Evolutionary conservation across 1,140 invertebrate genomes (phyloP), one percentile per base, ranked within the genome.

Genomic region (Trichonephila clavipes): DNA sequence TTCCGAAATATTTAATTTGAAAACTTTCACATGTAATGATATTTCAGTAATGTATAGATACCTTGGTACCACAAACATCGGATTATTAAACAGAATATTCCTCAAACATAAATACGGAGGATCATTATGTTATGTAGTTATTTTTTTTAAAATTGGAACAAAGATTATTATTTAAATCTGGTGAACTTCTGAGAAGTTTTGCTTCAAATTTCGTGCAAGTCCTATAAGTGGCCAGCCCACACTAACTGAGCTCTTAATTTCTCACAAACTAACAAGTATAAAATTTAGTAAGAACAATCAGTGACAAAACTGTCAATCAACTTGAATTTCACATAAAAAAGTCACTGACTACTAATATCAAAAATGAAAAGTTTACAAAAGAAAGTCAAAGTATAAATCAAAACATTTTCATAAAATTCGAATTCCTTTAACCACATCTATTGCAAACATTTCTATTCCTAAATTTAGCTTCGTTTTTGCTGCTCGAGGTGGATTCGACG

Each of bases 371-470:
- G n/a, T 19, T 61, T 62, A 87, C 61, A 40, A 87, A 87, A 85
- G 16, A 28, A 87, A 87, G n/a, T 21, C 34, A 62, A 62, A 51
- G 10, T 51, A 87, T 87, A 14, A 51, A 89, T 72, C 14, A 89
- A 89, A 72, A 77, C 19, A 58, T 72, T 89, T 89, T 89, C 69
- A 24, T 88, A 89, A 89, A 89, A 89, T 72, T 72, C 61, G 85
- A 34, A 61, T 87, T 61, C 19, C 44, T 77, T 58, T 59, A 89
- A 72, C 64, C 21, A 21, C 66, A 66, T 18, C 62, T 64, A 64
- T 64, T 61, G 21, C 28, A 40, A 64, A 88, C 86, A 88, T 88
- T 18, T 24, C 86, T 64, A 88, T 64, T 88, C 51, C 86, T 88
- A 88, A 88, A 66, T 88, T 62, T 66, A 88, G 86, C 28, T 12